A percentile compares a stretch with the other conserved stretches of the same genome.
These are phyloP conservation scores for Apteryx mantelli DNA, from an alignment of 2,113 vertebrate species.

Conservation along the genomic window DNA sequence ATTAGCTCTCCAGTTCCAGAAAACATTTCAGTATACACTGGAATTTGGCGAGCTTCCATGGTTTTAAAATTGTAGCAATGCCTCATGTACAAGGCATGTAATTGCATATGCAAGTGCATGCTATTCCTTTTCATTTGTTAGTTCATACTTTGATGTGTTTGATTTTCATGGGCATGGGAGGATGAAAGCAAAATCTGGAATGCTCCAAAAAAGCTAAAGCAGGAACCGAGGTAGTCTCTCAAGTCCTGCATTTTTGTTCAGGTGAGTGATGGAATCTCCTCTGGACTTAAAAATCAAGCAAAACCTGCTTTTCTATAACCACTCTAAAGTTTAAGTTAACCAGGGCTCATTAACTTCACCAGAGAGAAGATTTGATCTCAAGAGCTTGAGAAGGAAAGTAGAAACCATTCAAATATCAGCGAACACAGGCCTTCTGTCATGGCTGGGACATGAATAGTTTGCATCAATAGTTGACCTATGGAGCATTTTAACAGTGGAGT, in stretches of 20 bases:
- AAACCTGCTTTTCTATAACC: background rate
- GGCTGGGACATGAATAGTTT: background rate
- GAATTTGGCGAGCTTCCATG: background rate
- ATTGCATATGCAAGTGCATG: background rate
- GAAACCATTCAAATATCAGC: background rate
- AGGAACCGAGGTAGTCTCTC: background rate
- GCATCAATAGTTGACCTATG: accelerated
- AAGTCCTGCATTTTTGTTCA: background rate
- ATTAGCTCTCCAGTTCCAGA: background rate
- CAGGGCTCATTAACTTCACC: background rate
- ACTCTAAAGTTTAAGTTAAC: background rate
- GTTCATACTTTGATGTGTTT: background rate
- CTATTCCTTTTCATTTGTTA: background rate
- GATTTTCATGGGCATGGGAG: background rate
- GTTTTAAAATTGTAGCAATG: background rate
- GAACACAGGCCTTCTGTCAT: accelerated
- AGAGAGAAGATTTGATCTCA: background rate
- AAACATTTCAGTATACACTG: background rate
- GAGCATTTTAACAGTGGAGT: background rate
- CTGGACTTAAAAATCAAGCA: background rate
- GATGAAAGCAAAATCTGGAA: background rate
- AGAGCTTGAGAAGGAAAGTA: background rate
- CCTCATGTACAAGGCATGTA: background rate
- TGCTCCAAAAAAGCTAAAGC: background rate
- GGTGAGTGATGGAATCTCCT: background rate